These are phyloP conservation scores for Littorina saxatilis DNA, from an alignment of 1,140 invertebrate species.

Conservation along the genomic window DNA sequence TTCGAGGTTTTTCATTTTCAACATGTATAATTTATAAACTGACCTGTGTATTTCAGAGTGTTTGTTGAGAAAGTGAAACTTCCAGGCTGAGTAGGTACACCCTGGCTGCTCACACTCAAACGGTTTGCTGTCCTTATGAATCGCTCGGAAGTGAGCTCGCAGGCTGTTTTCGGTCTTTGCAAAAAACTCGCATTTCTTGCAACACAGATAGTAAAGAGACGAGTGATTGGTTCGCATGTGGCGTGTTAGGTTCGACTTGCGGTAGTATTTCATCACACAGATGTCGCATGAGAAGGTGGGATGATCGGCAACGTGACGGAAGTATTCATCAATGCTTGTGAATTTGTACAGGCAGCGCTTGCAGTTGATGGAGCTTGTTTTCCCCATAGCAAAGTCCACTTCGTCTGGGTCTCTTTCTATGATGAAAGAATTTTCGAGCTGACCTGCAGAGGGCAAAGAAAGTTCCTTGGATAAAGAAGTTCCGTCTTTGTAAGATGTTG, in stretches of 20 bases:
- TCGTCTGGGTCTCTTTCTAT: slow-evolving; percentile 12
- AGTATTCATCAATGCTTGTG: slow-evolving; percentile 34
- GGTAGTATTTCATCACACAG: slow-evolving; percentile 44
- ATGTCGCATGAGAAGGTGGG: slow-evolving; percentile 43
- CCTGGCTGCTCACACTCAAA: slow-evolving; percentile 52
- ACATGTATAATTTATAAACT: too few species aligned
- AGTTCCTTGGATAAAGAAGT: too few species aligned
- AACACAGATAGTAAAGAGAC: slow-evolving; percentile 33
- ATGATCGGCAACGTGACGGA: slow-evolving; percentile 28
- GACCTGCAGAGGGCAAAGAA: too few species aligned
- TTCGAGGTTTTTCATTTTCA: too few species aligned
- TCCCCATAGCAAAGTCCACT: slow-evolving; percentile 33
- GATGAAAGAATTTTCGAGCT: too few species aligned
- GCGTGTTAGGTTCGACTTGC: slow-evolving; percentile 46
- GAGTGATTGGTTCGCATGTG: slow-evolving; percentile 46
- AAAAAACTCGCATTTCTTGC: slow-evolving; percentile 34
- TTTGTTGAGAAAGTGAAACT: slow-evolving; percentile 50
- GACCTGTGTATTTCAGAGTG: slow-evolving; percentile 63
- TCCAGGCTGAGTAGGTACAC: slow-evolving; percentile 49
- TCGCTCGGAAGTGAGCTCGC: slow-evolving; percentile 44
- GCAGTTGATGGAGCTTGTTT: slow-evolving; percentile 30
- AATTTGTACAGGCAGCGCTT: slow-evolving; percentile 34
- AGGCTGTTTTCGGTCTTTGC: slow-evolving; percentile 44
- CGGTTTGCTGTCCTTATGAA: slow-evolving; percentile 51
- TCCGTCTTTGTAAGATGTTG: too few species aligned